A percentile compares a stretch with the other conserved stretches of the same genome.
These are phyloP conservation scores for Thalassophryne amazonica DNA, from an alignment of 2,797 vertebrate species.

Conservation along the genomic window DNA sequence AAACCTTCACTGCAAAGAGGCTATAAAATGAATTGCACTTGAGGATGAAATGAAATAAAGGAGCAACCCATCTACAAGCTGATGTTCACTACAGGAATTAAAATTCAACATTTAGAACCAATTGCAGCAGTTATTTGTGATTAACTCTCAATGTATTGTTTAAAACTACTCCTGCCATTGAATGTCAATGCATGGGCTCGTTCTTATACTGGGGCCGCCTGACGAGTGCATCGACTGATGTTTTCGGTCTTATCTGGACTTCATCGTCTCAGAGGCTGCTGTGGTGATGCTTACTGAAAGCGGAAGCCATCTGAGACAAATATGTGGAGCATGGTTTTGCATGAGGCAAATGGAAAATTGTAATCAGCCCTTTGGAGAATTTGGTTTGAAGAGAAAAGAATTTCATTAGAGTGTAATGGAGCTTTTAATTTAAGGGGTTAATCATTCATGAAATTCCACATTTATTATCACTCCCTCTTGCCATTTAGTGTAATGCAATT, in stretches of 20 bases:
- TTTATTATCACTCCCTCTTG: constrained; percentile 54
- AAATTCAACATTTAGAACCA: too few relatives aligned
- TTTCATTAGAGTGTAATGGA: constrained; percentile 74
- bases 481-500: constrained; percentile 37
- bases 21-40: too few relatives aligned
- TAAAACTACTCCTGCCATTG: too few relatives aligned
- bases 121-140: too few relatives aligned
- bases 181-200: too few relatives aligned
- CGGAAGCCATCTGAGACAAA: constrained; percentile 39
- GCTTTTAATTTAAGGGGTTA: constrained; percentile 72
- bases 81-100: too few relatives aligned
- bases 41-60: too few relatives aligned
- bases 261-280: constrained; percentile 11
- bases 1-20: too few relatives aligned
- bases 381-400: constrained; percentile 54
- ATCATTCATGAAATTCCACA: constrained; percentile 73
- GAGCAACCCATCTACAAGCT: too few relatives aligned
- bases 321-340: constrained; percentile 39
- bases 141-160: too few relatives aligned
- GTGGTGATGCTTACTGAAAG: constrained; percentile 29
- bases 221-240: too few relatives aligned
- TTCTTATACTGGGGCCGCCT: too few relatives aligned
- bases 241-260: constrained; percentile 18
- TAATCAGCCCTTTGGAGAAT: constrained; percentile 54
- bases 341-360: constrained; percentile 55